Evolutionary conservation across 2,888 invertebrate species (phyloP).

Genomic region (Escarpia spicata): DNA sequence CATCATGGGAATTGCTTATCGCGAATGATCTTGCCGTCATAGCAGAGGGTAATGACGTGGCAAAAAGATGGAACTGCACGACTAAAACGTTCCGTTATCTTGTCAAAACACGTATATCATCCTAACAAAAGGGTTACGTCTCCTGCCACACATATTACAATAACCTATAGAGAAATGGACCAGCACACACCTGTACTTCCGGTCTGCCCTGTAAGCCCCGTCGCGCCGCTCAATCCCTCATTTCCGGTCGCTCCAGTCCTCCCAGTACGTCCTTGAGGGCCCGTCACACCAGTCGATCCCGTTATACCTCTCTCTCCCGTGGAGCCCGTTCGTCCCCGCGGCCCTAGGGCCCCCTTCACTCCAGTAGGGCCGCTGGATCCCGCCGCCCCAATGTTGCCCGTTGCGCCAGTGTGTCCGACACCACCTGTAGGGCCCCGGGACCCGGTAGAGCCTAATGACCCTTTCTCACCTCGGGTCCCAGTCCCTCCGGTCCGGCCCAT

Average conservation of each 20-base stretch:
- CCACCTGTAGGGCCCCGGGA: slow-evolving; percentile 31
- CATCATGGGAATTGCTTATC: too few species aligned
- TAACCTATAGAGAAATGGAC: background rate
- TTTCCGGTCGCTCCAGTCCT: slow-evolving; percentile 20
- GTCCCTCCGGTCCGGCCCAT: slow-evolving; percentile 32
- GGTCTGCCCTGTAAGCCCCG: slow-evolving; percentile 21
- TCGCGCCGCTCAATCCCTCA: slow-evolving; percentile 22
- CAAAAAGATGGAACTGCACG: too few species aligned
- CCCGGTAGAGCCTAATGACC: slow-evolving; percentile 33
- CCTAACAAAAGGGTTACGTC: background rate
- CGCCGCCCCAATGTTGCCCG: slow-evolving; percentile 28
- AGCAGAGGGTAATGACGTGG: too few species aligned
- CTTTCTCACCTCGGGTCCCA: slow-evolving; percentile 22
- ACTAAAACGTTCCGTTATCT: background rate
- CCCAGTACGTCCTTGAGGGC: slow-evolving; percentile 24
- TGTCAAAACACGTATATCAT: background rate
- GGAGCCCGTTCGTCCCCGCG: background rate
- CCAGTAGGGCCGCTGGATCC: slow-evolving; percentile 24
- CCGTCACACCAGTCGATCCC: slow-evolving; percentile 28
- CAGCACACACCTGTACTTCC: slow-evolving; percentile 22
- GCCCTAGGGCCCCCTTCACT: background rate
- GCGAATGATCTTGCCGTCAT: too few species aligned
- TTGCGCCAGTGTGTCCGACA: slow-evolving; percentile 30
- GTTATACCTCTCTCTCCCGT: slow-evolving; percentile 20
- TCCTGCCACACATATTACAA: background rate